Percentiles rank a stretch among this genome's conserved stretches.
phyloP scores from a whole-genome alignment of 2,888 invertebrate genomes.

The Beris chalybata region DNA sequence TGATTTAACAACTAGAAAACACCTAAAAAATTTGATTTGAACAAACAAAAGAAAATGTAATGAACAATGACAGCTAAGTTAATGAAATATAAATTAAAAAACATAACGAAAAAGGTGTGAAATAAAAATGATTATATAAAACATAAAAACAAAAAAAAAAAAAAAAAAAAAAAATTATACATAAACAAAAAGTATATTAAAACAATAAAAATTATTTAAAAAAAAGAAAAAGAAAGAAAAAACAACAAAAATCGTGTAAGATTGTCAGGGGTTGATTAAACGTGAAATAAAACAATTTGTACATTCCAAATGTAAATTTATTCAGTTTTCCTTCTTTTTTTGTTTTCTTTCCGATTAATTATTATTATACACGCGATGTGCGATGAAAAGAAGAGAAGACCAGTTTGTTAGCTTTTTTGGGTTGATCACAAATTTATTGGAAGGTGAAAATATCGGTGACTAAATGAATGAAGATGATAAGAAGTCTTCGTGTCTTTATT shows the following conservation, averaged over 20 bases:
- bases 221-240: conserved; percentile 9
- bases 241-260: conserved; percentile 32
- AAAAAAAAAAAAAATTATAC: neutral
- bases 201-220: conserved; percentile 27
- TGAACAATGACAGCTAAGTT: too few species aligned
- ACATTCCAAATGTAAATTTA: conserved; percentile 38
- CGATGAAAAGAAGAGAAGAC: neutral
- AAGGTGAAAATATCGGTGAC: too few species aligned
- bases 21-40: too few species aligned
- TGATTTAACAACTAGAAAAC: too few species aligned
- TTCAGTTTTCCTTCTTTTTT: conserved; percentile 23
- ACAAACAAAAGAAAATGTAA: too few species aligned
- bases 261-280: conserved; percentile 35
- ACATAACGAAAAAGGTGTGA: too few species aligned
- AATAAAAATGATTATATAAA: neutral
- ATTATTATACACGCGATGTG: neutral
- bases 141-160: neutral
- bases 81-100: too few species aligned
- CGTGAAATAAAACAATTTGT: conserved; percentile 37
- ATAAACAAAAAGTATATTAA: conserved; percentile 16
- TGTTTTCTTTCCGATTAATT: conserved; percentile 4
- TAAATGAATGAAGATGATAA: too few species aligned
- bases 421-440: neutral
- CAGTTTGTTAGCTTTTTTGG: neutral
- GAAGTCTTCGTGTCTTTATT: too few species aligned